phyloP scores from a whole-genome alignment of 2,888 invertebrate species.

The Oasisia sp. region DNA sequence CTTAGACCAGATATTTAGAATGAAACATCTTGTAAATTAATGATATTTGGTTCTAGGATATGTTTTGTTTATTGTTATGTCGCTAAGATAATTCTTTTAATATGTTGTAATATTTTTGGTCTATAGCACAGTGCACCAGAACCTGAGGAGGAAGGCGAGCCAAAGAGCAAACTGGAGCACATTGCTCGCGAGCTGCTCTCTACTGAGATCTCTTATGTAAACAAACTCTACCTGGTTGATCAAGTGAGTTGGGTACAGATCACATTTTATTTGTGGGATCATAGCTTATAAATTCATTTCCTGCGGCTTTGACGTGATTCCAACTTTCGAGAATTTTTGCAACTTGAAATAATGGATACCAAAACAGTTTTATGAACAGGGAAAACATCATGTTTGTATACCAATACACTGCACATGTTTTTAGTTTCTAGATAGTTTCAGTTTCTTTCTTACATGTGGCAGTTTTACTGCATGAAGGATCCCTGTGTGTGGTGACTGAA shows the following conservation, averaged over 20 bases:
- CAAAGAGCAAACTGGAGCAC: constrained; percentile 59
- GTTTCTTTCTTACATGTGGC: too few species aligned
- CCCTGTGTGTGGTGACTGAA: too few species aligned
- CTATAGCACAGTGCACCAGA: background rate
- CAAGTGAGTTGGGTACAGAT: constrained; percentile 66
- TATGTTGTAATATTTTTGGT: background rate
- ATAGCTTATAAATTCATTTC: too few species aligned
- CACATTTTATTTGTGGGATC: too few species aligned
- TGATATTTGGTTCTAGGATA: background rate
- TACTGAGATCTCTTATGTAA: constrained; percentile 74
- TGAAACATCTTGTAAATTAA: background rate
- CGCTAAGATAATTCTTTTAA: background rate
- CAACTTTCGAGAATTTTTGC: too few species aligned
- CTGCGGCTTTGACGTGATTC: too few species aligned
- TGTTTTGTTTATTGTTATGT: background rate
- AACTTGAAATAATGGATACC: too few species aligned
- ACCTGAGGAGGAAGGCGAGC: constrained; percentile 24
- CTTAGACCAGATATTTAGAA: background rate
- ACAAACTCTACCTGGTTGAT: constrained; percentile 72
- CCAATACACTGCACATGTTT: too few species aligned
- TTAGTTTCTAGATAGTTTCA: too few species aligned
- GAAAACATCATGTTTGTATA: too few species aligned
- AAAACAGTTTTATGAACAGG: too few species aligned
- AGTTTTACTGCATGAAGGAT: too few species aligned
- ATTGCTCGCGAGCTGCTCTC: constrained; percentile 73